phyloP scores from a whole-genome alignment of 2,113 vertebrate genomes.

The Gymnogyps californianus region DNA sequence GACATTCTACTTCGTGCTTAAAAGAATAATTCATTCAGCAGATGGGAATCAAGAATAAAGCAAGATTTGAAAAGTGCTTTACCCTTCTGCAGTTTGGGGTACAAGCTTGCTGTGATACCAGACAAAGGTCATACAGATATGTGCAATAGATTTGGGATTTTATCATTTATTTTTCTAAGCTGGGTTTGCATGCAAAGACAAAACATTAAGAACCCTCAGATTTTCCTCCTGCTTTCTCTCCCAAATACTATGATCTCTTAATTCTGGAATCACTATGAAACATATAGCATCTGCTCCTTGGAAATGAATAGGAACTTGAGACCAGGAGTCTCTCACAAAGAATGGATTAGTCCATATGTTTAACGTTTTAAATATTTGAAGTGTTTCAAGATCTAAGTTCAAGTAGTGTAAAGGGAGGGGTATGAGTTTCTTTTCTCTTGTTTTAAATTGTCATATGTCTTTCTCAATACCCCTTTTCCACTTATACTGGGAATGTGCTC shows the following conservation, averaged over 20 bases:
- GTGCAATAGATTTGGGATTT: not conserved
- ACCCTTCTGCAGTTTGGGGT: not conserved
- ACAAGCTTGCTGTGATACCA: not conserved
- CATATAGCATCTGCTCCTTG: not conserved
- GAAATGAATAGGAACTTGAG: not conserved
- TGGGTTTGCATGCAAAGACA: not conserved
- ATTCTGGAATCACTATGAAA: not conserved
- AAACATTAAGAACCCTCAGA: not conserved
- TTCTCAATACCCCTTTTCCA: not conserved
- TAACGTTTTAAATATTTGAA: not conserved
- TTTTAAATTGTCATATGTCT: not conserved
- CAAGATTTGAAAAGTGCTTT: not conserved
- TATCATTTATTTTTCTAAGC: not conserved
- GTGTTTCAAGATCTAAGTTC: not conserved
- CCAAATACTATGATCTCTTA: not conserved
- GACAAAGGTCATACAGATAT: not conserved
- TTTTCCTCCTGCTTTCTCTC: not conserved
- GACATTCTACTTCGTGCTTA: not conserved
- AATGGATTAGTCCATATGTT: not conserved
- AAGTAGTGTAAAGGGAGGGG: not conserved
- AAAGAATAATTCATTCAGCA: not conserved
- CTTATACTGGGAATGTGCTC: not conserved
- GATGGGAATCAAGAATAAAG: not conserved
- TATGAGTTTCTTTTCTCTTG: not conserved
- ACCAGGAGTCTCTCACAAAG: not conserved